Conservation (phyloP, 2,113 vertebrate genomes). For the Columbina picui region DNA sequence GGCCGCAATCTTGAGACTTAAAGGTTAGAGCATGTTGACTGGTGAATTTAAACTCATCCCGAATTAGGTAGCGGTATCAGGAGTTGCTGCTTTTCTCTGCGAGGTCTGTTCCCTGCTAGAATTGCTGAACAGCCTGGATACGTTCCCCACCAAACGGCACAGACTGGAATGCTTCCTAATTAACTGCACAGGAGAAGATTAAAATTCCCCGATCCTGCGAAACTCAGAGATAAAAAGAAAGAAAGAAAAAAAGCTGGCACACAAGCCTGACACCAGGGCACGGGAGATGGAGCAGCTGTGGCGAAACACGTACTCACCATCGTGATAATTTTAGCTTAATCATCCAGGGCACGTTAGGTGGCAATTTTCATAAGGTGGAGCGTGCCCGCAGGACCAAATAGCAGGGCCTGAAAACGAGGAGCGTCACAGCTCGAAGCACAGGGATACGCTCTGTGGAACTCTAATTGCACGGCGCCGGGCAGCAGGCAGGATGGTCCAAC, state of each 20-base stretch:
- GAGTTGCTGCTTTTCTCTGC: neutral
- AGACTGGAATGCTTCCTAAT: slow-evolving; percentile 3
- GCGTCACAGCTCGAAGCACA: slow-evolving; percentile 27
- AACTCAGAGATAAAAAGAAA: neutral
- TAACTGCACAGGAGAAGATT: slow-evolving; percentile 1
- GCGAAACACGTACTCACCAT: neutral
- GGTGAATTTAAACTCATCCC: neutral
- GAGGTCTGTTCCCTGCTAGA: neutral
- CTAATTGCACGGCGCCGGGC: neutral
- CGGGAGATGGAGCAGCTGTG: neutral
- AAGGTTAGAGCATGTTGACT: neutral
- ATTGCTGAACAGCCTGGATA: neutral
- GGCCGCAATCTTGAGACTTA: neutral
- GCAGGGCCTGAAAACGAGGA: neutral
- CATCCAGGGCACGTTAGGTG: neutral
- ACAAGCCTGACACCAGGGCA: neutral
- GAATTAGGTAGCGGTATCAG: neutral
- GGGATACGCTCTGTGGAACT: neutral
- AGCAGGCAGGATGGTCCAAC: neutral
- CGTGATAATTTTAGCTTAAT: neutral
- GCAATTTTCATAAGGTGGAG: neutral
- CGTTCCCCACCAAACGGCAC: neutral
- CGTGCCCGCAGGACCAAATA: neutral
- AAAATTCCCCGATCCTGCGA: neutral
- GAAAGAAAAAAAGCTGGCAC: neutral